phyloP scores from a whole-genome alignment of 2,113 vertebrate species.

The Vicugna pacos region DNA sequence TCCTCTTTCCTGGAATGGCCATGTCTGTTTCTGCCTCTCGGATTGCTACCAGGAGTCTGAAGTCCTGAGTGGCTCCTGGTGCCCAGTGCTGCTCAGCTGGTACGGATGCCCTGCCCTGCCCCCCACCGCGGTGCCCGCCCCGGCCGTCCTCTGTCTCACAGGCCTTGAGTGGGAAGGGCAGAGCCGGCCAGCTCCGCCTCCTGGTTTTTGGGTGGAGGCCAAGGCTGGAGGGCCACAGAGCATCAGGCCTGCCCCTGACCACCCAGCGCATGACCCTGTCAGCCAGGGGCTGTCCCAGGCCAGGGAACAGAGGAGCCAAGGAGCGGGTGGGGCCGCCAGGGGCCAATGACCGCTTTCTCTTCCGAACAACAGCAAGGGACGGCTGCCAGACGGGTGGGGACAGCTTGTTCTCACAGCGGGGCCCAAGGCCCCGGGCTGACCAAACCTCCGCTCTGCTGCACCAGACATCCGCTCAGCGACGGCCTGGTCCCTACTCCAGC shows the following conservation, averaged over 20 bases:
- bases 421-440: constrained; percentile 40
- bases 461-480: constrained; percentile 24
- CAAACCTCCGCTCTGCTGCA: neutral
- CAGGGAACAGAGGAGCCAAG: neutral
- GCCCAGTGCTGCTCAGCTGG: neutral
- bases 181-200: rapidly evolving
- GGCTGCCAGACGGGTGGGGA: neutral
- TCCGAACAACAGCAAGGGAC: neutral
- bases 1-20: neutral
- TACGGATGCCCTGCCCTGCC: rapidly evolving
- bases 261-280: rapidly evolving
- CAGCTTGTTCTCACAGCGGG: constrained; percentile 63
- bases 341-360: neutral
- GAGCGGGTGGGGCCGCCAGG: rapidly evolving
- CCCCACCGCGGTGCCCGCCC: rapidly evolving
- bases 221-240: neutral
- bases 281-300: neutral
- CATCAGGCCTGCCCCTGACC: neutral
- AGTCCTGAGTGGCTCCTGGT: neutral
- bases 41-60: neutral
- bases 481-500: neutral
- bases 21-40: neutral
- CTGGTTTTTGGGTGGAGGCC: neutral
- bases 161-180: neutral
- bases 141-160: neutral